Base-by-base conservation (phyloP, 1,140 invertebrate species). In the Kradibia gibbosae region DNA sequence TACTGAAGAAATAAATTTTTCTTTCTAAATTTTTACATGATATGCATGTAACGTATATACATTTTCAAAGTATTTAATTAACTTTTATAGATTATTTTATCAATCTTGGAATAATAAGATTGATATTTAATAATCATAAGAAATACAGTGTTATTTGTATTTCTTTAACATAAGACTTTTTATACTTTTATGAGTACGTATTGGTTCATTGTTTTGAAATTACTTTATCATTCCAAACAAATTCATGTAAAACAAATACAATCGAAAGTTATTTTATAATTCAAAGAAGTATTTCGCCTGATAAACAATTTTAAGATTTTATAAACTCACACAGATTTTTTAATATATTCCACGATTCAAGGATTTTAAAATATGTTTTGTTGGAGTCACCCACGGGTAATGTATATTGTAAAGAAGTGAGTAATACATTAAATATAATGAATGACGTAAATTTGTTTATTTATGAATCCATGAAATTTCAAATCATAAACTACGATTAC, bases 301-400 rank as follows among this genome's bases (percentile, higher is more conserved):
- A n/a, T n/a, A n/a, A n/a, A 55, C 25, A 55, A 55, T 10, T n/a
- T n/a, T 1, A n/a, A 62, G 34, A 62, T 34, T 15, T 17, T 34
- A 62, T 3, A 62, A 34, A 62, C 0, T 62, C 34, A 17, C 15
- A 25, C 25, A 62, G 17, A 34, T 8, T 45, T 28, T 28, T 42
- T 39, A 22, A 72, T 15, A 7, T 31, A 79, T 34, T 79, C 20
- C 78, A 78, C 76, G 10, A 77, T 78, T 71, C 25, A 78, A 57
- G 62, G 4, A 57, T 11, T 36, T 79, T 70, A 0, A 72, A 72
- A 25, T 50, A 42, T n/a, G 72, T 57, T 42, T 50, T n/a, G 36
- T 74, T 55, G 53, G n/a, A 67, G 39, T 20, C 17, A 67, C 39
- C 3, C 34, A 39, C 39, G 42, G 13, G 36, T 67, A 62, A 45